Evolutionary conservation across 2,113 vertebrate genomes (phyloP).

Genomic region (Rhinogobius similis): DNA sequence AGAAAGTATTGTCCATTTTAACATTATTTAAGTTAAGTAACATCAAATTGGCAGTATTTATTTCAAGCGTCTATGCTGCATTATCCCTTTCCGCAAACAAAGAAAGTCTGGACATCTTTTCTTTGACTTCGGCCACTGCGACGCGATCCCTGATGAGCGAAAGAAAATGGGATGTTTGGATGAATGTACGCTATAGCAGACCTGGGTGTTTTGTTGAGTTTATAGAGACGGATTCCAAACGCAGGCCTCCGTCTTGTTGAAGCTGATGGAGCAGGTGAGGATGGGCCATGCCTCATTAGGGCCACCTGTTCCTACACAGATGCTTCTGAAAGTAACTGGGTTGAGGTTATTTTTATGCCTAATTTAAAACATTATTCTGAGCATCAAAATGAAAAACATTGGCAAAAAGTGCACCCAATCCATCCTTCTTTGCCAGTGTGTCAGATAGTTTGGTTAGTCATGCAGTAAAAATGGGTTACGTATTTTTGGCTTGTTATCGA

Average conservation of each 20-base stretch:
- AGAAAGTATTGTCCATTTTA: too few species aligned
- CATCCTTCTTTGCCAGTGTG: background rate
- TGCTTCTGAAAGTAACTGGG: background rate
- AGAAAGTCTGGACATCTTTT: too few species aligned
- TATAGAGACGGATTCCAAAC: background rate
- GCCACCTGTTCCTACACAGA: conserved; percentile 7
- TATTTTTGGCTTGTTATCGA: background rate
- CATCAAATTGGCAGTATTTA: too few species aligned
- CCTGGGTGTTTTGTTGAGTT: background rate
- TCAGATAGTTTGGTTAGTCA: background rate
- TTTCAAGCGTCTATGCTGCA: background rate
- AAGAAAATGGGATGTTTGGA: too few species aligned
- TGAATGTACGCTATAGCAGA: too few species aligned
- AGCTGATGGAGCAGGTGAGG: background rate
- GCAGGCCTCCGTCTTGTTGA: background rate
- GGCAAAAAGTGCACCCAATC: background rate
- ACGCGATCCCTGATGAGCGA: too few species aligned
- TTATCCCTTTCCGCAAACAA: background rate
- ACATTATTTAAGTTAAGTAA: too few species aligned
- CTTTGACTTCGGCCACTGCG: too few species aligned
- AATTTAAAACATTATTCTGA: conserved; percentile 4
- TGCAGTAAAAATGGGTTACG: background rate
- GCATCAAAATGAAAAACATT: background rate
- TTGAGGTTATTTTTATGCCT: background rate
- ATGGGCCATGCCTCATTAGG: conserved; percentile 4